phyloP scores from a whole-genome alignment of 1,140 invertebrate genomes.

The Heliothis virescens region DNA sequence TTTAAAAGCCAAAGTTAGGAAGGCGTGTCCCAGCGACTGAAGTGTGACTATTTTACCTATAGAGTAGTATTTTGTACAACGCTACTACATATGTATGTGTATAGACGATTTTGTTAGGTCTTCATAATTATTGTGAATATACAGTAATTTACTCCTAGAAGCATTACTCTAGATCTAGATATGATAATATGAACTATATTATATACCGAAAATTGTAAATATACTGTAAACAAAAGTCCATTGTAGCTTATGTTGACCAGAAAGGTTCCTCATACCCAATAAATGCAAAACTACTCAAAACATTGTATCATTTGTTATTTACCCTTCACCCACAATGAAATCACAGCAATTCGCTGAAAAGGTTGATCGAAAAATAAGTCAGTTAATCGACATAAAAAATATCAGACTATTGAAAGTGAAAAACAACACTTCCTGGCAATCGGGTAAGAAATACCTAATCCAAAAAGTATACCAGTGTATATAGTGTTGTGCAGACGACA shows the following conservation, averaged over 20 bases:
- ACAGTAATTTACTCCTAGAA: constrained; percentile 78
- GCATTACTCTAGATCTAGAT: constrained; percentile 76
- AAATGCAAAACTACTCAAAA: constrained; percentile 84
- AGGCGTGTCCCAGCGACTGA: constrained; percentile 60
- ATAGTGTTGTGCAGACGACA: too few relatives aligned
- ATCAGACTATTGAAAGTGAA: too few relatives aligned
- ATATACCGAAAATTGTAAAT: constrained; percentile 84
- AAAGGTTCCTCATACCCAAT: constrained; percentile 85
- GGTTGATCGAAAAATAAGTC: not conserved
- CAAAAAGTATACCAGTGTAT: too few relatives aligned
- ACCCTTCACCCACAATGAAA: constrained; percentile 30
- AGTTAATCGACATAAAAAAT: too few relatives aligned
- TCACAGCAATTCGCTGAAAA: not conserved
- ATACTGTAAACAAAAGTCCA: constrained; percentile 85
- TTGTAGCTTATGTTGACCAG: constrained; percentile 85
- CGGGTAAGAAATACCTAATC: too few relatives aligned
- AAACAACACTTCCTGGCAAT: too few relatives aligned
- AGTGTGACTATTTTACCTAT: constrained; percentile 63
- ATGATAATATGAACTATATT: constrained; percentile 74
- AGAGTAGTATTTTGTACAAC: constrained; percentile 82
- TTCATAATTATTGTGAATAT: constrained; percentile 84
- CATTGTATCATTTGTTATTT: constrained; percentile 64
- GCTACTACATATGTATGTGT: constrained; percentile 74
- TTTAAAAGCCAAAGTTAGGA: constrained; percentile 55
- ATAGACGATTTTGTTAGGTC: constrained; percentile 79